Base-by-base conservation (phyloP, 2,113 vertebrate genomes). In the Antennarius striatus region DNA sequence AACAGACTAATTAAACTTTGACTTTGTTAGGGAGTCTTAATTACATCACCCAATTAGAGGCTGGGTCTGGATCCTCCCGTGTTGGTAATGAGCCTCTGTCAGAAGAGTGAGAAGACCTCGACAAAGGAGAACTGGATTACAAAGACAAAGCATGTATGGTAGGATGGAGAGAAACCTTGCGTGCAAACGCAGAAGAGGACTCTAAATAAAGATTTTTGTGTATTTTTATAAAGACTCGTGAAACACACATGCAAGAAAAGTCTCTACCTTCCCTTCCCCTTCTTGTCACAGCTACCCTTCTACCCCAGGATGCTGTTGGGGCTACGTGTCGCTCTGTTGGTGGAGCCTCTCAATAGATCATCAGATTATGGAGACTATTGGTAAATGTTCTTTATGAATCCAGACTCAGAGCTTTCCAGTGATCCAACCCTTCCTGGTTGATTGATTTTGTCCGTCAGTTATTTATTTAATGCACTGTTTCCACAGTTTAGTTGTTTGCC, bases 1-100 rank as follows among this genome's bases (percentile, higher is more conserved):
- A 65, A 28, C 64, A 77, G 89, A 74, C 83, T 88, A 88, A 89
- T 92, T 92, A 90, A 90, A 89, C 88, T 88, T 79, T 83, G 82
- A 80, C 84, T 86, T 81, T 85, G 80, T 89, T 80, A 75, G 81
- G 71, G 55, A 80, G 75, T 80, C 71, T 80, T 90, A 91, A 91
- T 88, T 87, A 91, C 82, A 90, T 88, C 84, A 86, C 43, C 87
- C 81, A 84, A 84, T 86, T 83, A 85, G 57, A 86, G 82, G 73
- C 55, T 71, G 58, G 73, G 54, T 63, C 69, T 63, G 28, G 59
- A 71, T 86, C 80, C 74, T 80, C 63, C 80, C 29, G 56, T 10
- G 76, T 61, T 68, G 76, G 66, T 90, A 86, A 91, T 84, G 82
- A 90, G 88, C 79, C 56, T 45, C 52, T 22, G 48, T 77, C 42